Base-by-base conservation (phyloP, 30 jellyfish, hydroid and myxozoan species). In the Hydractinia echinata region DNA sequence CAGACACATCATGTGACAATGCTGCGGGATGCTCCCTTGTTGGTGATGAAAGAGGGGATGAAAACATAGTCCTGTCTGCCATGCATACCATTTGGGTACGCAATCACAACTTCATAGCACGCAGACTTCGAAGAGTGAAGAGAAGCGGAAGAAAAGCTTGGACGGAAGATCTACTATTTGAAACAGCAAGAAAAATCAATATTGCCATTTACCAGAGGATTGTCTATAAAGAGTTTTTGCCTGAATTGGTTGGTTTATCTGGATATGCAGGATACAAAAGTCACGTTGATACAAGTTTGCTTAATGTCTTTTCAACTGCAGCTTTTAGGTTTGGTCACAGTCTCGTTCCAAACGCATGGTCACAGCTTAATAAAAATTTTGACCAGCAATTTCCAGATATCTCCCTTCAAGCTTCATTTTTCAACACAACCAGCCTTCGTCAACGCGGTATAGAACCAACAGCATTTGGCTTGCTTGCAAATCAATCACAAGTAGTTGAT, bases 11-110 rank as follows among this genome's bases (percentile, higher is more conserved):
- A 60, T 60, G 70, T 60, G 18, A 60, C 15, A 73, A 14, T 73
- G 76, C 16, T 8, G 85, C 82, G 54, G 85, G 85, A 15, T 77
- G 85, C 52, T 82, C 50, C n/a, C 60, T 62, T 15, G 89, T 80
- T 11, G 89, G 89, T 49, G 89, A 82, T 72, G 81, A 10, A 13
- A 21, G 89, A 20, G 87, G 18, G 16, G 55, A 82, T 54, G 89
- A 82, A 72, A 21, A 82, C 15, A 48, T 52, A 6, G 87, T 4
- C 21, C 55, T 82, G 53, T 16, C 81, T 21, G 52, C 87, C 10
- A 82, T 82, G 80, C 89, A 82, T 53, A 82, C 89, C 52, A 7
- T 82, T 8, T 70, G 54, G 79, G 79, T 62, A 7, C 89, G 89
- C 50, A 79, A 82, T 16, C 89, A 82, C 52, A 82, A 82, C 49